Evolutionary conservation across 92 coral and sea anemone genomes (phyloP).

Genomic region (Phenganax marumi): DNA sequence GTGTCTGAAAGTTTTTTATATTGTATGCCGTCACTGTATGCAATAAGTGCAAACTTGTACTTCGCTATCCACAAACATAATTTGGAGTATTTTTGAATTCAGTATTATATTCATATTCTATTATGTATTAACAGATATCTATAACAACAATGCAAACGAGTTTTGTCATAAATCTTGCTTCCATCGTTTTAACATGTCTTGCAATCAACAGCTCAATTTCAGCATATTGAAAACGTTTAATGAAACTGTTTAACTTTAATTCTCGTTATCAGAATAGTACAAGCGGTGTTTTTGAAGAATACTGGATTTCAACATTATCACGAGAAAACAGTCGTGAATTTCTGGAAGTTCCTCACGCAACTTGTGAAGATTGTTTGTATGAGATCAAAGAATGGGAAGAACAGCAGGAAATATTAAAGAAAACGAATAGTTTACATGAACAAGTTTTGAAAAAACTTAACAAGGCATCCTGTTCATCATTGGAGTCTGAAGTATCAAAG

Average conservation of each 20-base stretch:
- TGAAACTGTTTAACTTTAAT: background rate
- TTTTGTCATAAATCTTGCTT: no score
- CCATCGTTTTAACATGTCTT: no score
- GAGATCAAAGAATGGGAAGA: slow-evolving; percentile 42
- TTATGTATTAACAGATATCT: no score
- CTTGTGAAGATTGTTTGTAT: slow-evolving; percentile 31
- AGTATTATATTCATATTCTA: no score
- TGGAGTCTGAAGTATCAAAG: background rate
- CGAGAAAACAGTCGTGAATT: slow-evolving; percentile 39
- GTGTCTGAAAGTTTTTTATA: background rate
- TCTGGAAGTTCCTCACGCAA: slow-evolving; percentile 1
- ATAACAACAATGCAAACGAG: no score
- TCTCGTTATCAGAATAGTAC: background rate
- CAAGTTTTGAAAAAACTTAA: background rate
- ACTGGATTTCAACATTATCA: slow-evolving; percentile 14
- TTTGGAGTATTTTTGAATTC: no score
- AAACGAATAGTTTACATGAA: slow-evolving; percentile 33
- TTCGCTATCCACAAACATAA: no score
- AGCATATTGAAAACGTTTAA: background rate
- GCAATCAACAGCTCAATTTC: no score
- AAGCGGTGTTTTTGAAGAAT: slow-evolving; percentile 6
- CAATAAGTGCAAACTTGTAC: no score
- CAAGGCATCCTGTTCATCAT: background rate
- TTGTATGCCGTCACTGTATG: no score
- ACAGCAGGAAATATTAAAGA: slow-evolving; percentile 2